Base-by-base conservation (phyloP, 2,888 invertebrate genomes). In the Hypselothyrea guttata region DNA sequence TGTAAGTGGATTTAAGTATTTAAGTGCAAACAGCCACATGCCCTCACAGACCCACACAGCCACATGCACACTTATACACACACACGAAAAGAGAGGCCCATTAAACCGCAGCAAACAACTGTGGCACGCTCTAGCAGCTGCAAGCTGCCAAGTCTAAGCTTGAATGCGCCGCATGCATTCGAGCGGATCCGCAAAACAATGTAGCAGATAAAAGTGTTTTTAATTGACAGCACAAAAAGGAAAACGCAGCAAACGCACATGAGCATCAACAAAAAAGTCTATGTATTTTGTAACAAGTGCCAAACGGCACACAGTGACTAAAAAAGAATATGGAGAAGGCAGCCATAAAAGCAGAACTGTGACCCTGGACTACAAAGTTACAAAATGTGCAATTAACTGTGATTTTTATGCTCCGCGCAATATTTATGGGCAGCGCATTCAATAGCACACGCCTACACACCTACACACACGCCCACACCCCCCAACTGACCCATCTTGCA, bases 351-450 rank as follows among this genome's bases (percentile, higher is more conserved):
- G 41, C 47, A 38, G 22, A 22, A 22, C 22, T 22, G 15, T 15
- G 30, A 18, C 53, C 47, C 28, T 52, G 37, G 30, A 22, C 72
- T 57, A 83, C 85, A 84, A 78, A 61, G 79, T 73, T 61, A 61
- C 79, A 73, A 58, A 70, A 51, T 48, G 52, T 58, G 66, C 75
- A 78, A 84, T 83, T 81, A 81, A 82, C 66, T 73, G 57, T 61
- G 79, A 83, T 76, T 75, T 71, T 82, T 65, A 78, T 74, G 71
- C 57, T 34, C 31, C 47, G 44, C 46, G 63, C 63, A 62, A 67
- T 82, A 84, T 70, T 77, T 74, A 84, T 77, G 64, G 56, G 46
- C 52, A 47, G 37, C 44, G 44, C 47, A 37, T 44, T 62, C 45
- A 59, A 58, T 60, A 60, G 34, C 49, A 58, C 33, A 59, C 59